Conservation (phyloP, 1,140 invertebrate species). For the Cyphomyrmex costatus region DNA sequence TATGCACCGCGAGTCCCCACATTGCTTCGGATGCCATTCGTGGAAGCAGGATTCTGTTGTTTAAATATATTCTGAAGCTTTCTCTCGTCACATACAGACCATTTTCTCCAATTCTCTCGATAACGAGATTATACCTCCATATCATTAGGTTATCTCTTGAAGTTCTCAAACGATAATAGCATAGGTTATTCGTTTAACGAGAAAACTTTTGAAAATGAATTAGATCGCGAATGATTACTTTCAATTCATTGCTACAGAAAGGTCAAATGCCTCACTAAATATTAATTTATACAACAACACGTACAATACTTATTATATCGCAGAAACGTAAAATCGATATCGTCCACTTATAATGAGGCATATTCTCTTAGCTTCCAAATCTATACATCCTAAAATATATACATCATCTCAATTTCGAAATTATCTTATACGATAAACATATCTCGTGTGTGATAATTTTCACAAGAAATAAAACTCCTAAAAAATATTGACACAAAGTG, state of each 20-base stretch:
- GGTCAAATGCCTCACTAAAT: conserved; percentile 15
- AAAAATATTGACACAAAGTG: not conserved
- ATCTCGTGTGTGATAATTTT: not conserved
- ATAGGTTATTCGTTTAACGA: not conserved
- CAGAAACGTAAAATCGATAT: conserved; percentile 12
- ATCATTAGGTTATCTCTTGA: not conserved
- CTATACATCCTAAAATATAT: not conserved
- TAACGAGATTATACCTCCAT: not conserved
- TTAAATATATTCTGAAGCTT: not conserved
- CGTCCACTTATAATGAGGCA: conserved; percentile 10
- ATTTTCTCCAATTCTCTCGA: conserved; percentile 6
- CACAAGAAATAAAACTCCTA: not conserved
- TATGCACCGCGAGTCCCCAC: not conserved
- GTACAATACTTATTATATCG: not conserved
- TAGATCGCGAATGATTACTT: not conserved
- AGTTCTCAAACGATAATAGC: too few species aligned
- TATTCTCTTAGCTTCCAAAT: not conserved
- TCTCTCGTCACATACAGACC: not conserved
- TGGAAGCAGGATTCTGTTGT: conserved; percentile 12
- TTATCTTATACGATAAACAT: not conserved
- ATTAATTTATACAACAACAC: not conserved
- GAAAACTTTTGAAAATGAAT: not conserved
- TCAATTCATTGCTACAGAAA: not conserved
- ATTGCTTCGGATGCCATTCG: not conserved
- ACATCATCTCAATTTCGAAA: not conserved